Evolutionary conservation across 2,113 vertebrate genomes (phyloP).

Genomic region (Malurus cyaneus): DNA sequence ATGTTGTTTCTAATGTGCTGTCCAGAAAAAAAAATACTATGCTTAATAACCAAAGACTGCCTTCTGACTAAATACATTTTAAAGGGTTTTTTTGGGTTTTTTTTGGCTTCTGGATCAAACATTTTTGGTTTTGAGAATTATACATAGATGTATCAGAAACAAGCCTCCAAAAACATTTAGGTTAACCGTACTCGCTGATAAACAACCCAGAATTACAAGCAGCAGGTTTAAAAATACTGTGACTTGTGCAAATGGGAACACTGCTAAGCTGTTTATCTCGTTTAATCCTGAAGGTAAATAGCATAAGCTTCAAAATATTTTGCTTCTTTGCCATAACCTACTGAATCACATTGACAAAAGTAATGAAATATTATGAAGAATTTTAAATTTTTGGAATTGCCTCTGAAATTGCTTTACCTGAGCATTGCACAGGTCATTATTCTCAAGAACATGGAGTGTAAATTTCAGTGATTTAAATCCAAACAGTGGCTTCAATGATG

Average conservation of each 20-base stretch:
- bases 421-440: neutral
- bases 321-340: neutral
- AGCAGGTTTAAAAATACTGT: conserved; percentile 62
- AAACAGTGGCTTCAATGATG: neutral
- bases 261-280: conserved; percentile 61
- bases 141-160: neutral
- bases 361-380: neutral
- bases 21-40: neutral
- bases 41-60: neutral
- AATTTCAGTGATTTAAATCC: neutral
- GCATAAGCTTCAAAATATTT: conserved; percentile 52
- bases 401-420: neutral
- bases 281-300: conserved; percentile 64
- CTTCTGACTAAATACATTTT: neutral
- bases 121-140: neutral
- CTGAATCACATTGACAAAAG: neutral
- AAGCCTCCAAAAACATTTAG: neutral
- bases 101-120: neutral
- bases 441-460: neutral
- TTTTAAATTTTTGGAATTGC: neutral
- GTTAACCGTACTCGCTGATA: neutral
- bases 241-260: conserved; percentile 52
- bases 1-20: neutral
- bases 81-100: neutral
- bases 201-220: conserved; percentile 30